Conservation (phyloP, 2,113 vertebrate species). For the Pantherophis guttatus region DNA sequence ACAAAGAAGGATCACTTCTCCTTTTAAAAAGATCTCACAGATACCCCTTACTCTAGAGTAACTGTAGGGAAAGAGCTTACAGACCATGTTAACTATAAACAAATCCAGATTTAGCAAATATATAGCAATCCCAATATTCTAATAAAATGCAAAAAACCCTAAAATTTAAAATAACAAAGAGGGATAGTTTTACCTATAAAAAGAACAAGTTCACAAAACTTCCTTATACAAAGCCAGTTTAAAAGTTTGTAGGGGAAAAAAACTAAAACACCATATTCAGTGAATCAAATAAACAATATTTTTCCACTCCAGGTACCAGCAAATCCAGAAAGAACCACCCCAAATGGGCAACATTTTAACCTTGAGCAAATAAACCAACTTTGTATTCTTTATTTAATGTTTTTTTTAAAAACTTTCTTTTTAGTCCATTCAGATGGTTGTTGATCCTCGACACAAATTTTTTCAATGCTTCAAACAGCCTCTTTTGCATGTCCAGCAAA, state of each 20-base stretch:
- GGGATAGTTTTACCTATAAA: background rate
- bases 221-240: background rate
- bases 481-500: background rate
- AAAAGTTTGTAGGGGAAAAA: background rate
- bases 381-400: background rate
- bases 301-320: background rate
- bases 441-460: background rate
- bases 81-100: background rate
- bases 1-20: background rate
- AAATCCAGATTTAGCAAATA: background rate
- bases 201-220: background rate
- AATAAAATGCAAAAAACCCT: background rate
- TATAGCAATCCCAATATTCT: background rate
- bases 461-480: background rate
- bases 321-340: background rate
- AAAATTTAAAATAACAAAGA: background rate
- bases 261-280: background rate
- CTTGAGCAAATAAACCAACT: background rate
- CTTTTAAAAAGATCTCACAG: background rate
- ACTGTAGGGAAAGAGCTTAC: background rate
- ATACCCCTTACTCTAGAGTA: background rate
- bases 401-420: background rate
- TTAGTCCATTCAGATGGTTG: background rate
- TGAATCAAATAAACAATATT: background rate
- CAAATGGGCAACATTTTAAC: background rate